Conservation (phyloP, 2,113 vertebrate species). For the Hemibates koningsi region DNA sequence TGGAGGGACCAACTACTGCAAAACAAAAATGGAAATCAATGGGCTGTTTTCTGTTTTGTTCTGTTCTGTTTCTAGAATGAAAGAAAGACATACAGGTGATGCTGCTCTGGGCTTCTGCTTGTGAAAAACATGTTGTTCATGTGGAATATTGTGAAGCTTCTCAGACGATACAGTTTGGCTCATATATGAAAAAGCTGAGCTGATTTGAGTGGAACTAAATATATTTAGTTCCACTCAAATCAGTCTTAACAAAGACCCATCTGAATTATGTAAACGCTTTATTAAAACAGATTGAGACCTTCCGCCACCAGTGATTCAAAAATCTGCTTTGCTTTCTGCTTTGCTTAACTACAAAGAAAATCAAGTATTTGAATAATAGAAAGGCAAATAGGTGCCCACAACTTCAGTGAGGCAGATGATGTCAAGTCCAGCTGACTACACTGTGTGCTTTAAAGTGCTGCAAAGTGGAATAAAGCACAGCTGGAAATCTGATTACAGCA, state of each 20-base stretch:
- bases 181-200: not conserved
- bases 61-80: not conserved
- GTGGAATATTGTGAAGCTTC: not conserved
- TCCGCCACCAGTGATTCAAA: not conserved
- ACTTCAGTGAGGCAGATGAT: not conserved
- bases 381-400: not conserved
- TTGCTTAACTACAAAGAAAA: not conserved
- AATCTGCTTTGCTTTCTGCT: not conserved
- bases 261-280: not conserved
- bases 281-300: not conserved
- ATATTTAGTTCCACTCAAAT: not conserved
- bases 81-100: not conserved
- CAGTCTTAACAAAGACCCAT: not conserved
- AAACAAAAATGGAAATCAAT: not conserved
- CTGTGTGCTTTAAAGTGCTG: not conserved
- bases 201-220: not conserved
- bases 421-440: not conserved
- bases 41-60: not conserved
- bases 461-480: not conserved
- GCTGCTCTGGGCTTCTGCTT: not conserved
- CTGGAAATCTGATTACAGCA: not conserved
- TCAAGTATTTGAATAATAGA: not conserved
- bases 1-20: not conserved
- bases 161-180: not conserved
- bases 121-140: not conserved